These are phyloP conservation scores for Macrosiphum euphorbiae DNA, from an alignment of 2,888 invertebrate genomes.

Conservation along the genomic window DNA sequence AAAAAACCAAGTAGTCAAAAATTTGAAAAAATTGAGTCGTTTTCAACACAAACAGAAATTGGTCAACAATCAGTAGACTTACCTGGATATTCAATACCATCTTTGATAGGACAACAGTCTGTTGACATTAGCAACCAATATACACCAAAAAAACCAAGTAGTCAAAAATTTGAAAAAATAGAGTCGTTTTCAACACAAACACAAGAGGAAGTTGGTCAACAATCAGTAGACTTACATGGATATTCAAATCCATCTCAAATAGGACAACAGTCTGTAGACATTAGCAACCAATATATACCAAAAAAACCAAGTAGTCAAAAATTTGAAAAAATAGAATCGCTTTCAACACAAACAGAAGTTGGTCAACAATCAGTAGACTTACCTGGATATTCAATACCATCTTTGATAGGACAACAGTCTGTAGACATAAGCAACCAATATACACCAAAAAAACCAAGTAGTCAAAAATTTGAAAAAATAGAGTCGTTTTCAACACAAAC, in stretches of 20 bases:
- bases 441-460: not conserved
- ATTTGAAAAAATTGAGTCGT: constrained; percentile 31
- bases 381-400: not conserved
- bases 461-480: not conserved
- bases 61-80: constrained; percentile 42
- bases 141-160: not conserved
- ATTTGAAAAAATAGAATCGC: constrained; percentile 27
- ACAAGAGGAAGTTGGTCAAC: constrained; percentile 21
- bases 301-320: not conserved
- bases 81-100: not conserved
- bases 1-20: not conserved
- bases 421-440: not conserved
- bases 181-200: not conserved
- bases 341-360: constrained; percentile 3
- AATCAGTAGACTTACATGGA: not conserved
- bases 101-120: constrained; percentile 18
- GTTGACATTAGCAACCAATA: not conserved
- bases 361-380: constrained; percentile 43
- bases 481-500: no score
- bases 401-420: constrained; percentile 14
- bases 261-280: constrained; percentile 23
- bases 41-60: not conserved
- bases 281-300: not conserved
- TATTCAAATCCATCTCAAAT: not conserved
- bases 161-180: not conserved